A percentile compares a stretch with the other conserved stretches of the same genome.
Conservation (phyloP, 2,797 vertebrate species). For the Gymnocypris eckloni region DNA sequence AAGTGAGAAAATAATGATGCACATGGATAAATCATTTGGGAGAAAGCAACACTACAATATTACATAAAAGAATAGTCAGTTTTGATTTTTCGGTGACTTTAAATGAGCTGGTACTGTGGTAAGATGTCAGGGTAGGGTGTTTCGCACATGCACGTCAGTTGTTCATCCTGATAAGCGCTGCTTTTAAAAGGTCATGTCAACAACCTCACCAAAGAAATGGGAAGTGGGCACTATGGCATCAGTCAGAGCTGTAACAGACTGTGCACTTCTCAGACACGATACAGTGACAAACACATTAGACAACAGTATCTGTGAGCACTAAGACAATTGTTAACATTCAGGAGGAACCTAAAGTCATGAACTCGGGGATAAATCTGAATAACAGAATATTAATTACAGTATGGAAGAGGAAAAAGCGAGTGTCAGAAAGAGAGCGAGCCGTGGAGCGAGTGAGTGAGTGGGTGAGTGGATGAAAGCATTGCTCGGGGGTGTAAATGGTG, state of each 20-base stretch:
- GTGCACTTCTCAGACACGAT: background rate
- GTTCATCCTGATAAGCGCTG: background rate
- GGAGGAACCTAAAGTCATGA: slow-evolving; percentile 39
- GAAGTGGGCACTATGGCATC: background rate
- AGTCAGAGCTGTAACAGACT: background rate
- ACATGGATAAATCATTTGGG: too few species aligned
- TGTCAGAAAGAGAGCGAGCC: slow-evolving; percentile 25
- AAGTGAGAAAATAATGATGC: too few species aligned
- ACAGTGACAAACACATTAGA: background rate
- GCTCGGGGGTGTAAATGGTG: slow-evolving; percentile 56
- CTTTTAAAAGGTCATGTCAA: slow-evolving; percentile 1
- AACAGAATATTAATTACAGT: slow-evolving; percentile 33
- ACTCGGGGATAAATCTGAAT: slow-evolving; percentile 59
- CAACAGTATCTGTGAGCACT: background rate
- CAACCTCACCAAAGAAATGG: background rate
- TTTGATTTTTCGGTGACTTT: background rate
- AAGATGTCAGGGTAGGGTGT: background rate
- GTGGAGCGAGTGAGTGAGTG: slow-evolving; percentile 67
- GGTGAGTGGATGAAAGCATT: slow-evolving; percentile 59
- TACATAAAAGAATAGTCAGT: background rate
- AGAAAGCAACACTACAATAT: background rate
- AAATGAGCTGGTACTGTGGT: background rate
- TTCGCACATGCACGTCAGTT: background rate
- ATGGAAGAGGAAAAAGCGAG: slow-evolving; percentile 32
- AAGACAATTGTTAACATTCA: slow-evolving; percentile 1